These are phyloP conservation scores for Nebria ingens DNA, from an alignment of 1,140 invertebrate species.

Conservation along the genomic window DNA sequence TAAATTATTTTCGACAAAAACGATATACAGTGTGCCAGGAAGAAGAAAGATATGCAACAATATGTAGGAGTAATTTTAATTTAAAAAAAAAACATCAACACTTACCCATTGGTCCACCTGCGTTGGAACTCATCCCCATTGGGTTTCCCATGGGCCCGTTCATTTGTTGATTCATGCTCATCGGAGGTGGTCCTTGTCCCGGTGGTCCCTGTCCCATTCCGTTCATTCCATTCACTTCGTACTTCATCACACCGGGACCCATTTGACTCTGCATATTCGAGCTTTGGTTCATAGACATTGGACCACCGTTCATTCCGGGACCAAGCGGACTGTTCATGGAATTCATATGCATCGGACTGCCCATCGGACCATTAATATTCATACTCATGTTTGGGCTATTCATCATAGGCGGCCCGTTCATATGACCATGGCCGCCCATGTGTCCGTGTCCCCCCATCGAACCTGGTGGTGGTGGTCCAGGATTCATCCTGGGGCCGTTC, in stretches of 20 bases:
- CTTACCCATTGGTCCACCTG: conserved; percentile 10
- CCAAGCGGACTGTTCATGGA: conserved; percentile 50
- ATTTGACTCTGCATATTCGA: conserved; percentile 17
- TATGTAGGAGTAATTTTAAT: too few species aligned
- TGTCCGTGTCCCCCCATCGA: conserved; percentile 28
- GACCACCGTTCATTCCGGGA: conserved; percentile 55
- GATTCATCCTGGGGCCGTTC: conserved; percentile 30
- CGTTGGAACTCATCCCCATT: conserved; percentile 17
- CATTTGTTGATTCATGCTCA: conserved; percentile 20
- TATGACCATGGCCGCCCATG: conserved; percentile 22
- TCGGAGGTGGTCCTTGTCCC: conserved; percentile 14
- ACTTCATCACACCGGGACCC: conserved; percentile 6
- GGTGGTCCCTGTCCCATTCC: conserved; percentile 19
- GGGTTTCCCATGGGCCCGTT: conserved; percentile 28
- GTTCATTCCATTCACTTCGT: conserved; percentile 30
- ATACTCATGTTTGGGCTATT: conserved; percentile 31
- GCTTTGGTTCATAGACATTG: conserved; percentile 46
- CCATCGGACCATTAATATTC: conserved; percentile 47
- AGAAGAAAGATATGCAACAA: too few species aligned
- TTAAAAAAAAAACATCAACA: not conserved
- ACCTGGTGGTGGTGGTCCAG: conserved; percentile 18
- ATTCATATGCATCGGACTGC: conserved; percentile 40
- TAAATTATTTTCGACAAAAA: too few species aligned
- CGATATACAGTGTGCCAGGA: too few species aligned
- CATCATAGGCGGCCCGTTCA: conserved; percentile 28